phyloP scores from a whole-genome alignment of 2,888 invertebrate genomes.

The Hermaeophaga mercurialis region DNA sequence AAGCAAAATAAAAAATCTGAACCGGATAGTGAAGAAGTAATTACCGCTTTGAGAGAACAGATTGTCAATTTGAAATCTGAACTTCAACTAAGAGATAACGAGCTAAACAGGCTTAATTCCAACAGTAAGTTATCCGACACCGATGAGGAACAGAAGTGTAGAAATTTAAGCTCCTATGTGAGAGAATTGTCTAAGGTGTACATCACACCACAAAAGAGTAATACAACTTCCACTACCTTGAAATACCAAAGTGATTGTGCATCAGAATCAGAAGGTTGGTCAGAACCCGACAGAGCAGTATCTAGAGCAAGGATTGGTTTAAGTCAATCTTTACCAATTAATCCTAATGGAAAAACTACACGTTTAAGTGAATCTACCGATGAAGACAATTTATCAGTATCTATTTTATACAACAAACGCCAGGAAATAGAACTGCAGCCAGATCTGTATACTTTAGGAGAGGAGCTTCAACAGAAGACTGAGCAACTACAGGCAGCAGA shows the following conservation, averaged over 20 bases:
- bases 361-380: constrained; percentile 48
- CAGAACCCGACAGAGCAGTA: constrained; percentile 83
- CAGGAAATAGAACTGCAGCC: constrained; percentile 50
- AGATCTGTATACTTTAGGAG: constrained; percentile 53
- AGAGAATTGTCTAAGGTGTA: constrained; percentile 28
- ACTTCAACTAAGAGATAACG: constrained; percentile 52
- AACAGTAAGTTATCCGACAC: constrained; percentile 37
- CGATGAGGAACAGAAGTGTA: constrained; percentile 25
- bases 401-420: not conserved
- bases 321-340: constrained; percentile 54
- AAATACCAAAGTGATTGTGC: constrained; percentile 51
- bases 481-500: constrained; percentile 29
- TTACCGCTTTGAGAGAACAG: constrained; percentile 51
- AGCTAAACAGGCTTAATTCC: constrained; percentile 46
- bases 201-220: constrained; percentile 35
- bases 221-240: constrained; percentile 42
- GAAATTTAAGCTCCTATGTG: constrained; percentile 6
- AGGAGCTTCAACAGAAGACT: constrained; percentile 55
- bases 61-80: constrained; percentile 54
- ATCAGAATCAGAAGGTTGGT: constrained; percentile 85
- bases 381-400: constrained; percentile 41
- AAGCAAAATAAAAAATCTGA: constrained; percentile 38
- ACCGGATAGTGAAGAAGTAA: constrained; percentile 43
- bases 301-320: constrained; percentile 80
- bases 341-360: constrained; percentile 35